Percentiles rank a stretch among this genome's conserved stretches.
Conservation (phyloP, 1,140 invertebrate species). For the Rhopalosiphum padi region DNA sequence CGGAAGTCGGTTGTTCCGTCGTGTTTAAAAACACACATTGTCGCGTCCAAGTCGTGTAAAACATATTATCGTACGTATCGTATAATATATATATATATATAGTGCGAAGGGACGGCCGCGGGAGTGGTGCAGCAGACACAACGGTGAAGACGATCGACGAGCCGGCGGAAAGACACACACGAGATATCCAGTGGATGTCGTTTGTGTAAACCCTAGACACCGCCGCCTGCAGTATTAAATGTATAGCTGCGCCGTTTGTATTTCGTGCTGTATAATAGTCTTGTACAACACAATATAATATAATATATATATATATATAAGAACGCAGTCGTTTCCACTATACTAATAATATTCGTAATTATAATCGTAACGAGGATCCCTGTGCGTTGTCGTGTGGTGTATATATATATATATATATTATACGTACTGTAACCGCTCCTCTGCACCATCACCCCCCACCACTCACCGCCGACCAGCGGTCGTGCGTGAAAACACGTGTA, state of each 20-base stretch:
- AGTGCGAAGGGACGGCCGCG: neutral
- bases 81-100: neutral
- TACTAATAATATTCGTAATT: conserved; percentile 43
- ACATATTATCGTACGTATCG: too few species aligned
- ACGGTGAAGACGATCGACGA: neutral
- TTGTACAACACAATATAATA: neutral
- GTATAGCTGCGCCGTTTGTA: too few species aligned
- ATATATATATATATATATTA: neutral
- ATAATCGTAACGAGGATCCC: conserved; percentile 23
- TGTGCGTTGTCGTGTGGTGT: neutral
- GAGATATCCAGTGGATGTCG: neutral
- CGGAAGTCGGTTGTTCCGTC: neutral
- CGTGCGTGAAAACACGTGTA: conserved; percentile 46
- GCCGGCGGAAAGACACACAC: neutral
- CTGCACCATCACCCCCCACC: neutral
- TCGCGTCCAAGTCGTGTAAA: neutral
- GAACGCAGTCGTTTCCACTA: neutral
- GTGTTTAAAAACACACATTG: neutral
- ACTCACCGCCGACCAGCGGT: neutral
- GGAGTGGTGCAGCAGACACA: neutral
- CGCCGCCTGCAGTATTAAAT: neutral
- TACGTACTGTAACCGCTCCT: neutral
- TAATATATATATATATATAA: too few species aligned
- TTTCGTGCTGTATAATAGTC: neutral
- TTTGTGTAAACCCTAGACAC: conserved; percentile 40